phyloP scores from a whole-genome alignment of 2,888 invertebrate genomes.

The Drepana falcataria region DNA sequence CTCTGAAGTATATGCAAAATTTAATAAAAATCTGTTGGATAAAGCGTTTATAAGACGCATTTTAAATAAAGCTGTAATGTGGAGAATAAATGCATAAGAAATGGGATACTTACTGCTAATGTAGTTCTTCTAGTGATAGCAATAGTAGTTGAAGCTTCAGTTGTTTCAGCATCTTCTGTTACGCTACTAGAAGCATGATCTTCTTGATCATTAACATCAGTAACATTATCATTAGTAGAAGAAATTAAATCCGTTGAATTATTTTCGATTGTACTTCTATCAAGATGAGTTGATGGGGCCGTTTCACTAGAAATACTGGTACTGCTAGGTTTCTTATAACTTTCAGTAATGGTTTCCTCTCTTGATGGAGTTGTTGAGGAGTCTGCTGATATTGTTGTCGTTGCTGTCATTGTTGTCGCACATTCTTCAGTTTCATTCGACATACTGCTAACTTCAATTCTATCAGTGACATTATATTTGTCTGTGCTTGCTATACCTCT shows the following conservation, averaged over 20 bases:
- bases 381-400: no score
- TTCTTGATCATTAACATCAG: background rate
- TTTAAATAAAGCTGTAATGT: no score
- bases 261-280: background rate
- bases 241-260: background rate
- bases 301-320: no score
- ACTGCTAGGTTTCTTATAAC: no score
- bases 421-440: no score
- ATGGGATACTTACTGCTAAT: background rate
- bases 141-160: slow-evolving; percentile 10
- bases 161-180: background rate
- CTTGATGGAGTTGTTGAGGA: no score
- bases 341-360: no score
- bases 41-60: no score
- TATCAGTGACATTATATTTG: background rate
- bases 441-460: no score
- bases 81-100: background rate
- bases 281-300: background rate
- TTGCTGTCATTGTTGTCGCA: no score
- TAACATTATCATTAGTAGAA: background rate
- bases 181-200: background rate
- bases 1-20: no score
- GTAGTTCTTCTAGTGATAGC: background rate
- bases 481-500: background rate
- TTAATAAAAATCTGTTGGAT: no score